Base-by-base conservation (phyloP, 2,113 vertebrate species). In the human (Homo sapiens) region DNA sequence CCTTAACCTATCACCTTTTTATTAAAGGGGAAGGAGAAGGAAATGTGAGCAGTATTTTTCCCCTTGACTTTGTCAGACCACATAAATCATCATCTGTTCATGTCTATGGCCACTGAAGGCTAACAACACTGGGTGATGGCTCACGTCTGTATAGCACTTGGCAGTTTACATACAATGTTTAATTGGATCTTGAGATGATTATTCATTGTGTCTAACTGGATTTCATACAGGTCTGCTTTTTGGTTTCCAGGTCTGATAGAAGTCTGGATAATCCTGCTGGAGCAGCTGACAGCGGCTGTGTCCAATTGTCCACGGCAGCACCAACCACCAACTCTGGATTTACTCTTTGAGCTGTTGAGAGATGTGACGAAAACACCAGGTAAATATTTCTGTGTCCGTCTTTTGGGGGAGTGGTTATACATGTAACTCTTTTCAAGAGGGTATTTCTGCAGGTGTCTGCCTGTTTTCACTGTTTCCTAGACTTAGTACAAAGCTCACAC, bases 241-340 rank as follows among this genome's bases (percentile, higher is more conserved):
- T 80, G 97, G 16, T 30, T 81, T 97, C n/a, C 98, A 99, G 99
- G 99, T 94, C 98, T 99, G 97, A 99, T 99, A 98, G 99, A 99
- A 97, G 99, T 99, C 95, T 99, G 99, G 99, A 99, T 99, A 97
- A 98, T 99, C 97, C 98, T 99, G 1, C 94, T 99, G 97, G 99
- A 99, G 98, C 99, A 99, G 99, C 99, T 99, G 79, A 99, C 99
- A 0, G 99, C 99, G 0, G 99, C 99, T 0, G 99, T 99, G 96
- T 99, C 99, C 1, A 99, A 99, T 97, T 99, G 99, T 95, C 99
- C 99, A 8, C 99, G 99, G 4, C 99, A 99, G 92, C 99, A 99
- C 96, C 99, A 99, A 61, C 99, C 99, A 1, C 99, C 99, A 0
- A 99, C 99, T 64, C 98, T 99, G 97, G 99, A 99, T 93, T 98